Base-by-base conservation (phyloP, 2,113 vertebrate genomes). In the Chaetops frenatus region DNA sequence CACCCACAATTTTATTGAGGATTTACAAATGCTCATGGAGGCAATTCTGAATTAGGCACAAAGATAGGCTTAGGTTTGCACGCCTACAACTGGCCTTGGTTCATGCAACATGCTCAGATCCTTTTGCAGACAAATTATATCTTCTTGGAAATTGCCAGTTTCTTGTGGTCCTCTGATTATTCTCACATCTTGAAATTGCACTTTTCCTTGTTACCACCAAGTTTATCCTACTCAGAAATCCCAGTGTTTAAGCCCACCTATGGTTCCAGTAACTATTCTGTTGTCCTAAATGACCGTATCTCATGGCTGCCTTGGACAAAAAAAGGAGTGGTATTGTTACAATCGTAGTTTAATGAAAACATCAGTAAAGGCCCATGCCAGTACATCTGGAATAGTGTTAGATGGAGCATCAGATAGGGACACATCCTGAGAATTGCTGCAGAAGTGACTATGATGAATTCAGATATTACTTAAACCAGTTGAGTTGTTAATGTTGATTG, bases 241-340 rank as follows among this genome's bases (percentile, higher is more conserved):
- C 15, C 28, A 27, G 2, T n/a, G 4, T 44, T 12, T 20, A 42
- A 81, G 48, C 3, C 3, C 2, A 29, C 4, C 2, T 64, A 22
- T 31, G 62, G n/a, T 15, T 13, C 6, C 16, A 48, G 28, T n/a
- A 69, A 47, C 7, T 64, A 22, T 40, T 77, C 9, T 61, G 12
- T 56, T 77, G 31, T 60, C 16, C 21, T 62, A 64, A 51, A 31
- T 45, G 5, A 15, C 29, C 21, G 8, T 27, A 33, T 35, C 2
- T 58, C 19, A 10, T 38, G 14, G 2, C 3, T 12, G 2, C 47
- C 15, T 35, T 28, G 16, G 27, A 36, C 10, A 12, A 16, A 57
- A 80, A 54, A 23, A 1, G 7, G 20, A 11, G 36, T 10, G 17
- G 7, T 44, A 80, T 83, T 48, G 9, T 36, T 47, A 36, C 13